Evolutionary conservation across 2,888 invertebrate genomes (phyloP), one percentile per base, ranked within the genome.

Genomic region (Apotomis capreana): DNA sequence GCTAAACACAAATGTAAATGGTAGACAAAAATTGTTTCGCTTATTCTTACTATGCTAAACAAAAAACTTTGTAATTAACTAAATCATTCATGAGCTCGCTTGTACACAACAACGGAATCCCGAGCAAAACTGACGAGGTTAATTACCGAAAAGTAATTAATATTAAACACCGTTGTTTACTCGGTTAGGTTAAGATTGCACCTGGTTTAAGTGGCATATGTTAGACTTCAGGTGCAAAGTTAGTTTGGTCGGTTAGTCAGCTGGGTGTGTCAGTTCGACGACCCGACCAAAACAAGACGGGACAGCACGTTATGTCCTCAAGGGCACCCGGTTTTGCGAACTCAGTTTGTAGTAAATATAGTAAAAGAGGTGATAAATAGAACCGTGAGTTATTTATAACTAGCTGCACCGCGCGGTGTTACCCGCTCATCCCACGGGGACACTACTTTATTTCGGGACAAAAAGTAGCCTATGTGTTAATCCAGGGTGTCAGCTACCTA

Each of bases 301-400:
- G 4, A 36, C 46, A 46, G 44, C 40, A 44, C 44, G 40, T 40
- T 37, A 15, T 5, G 26, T 64, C 40, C 15, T 57, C 65, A 65
- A 65, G 65, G 65, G 65, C 65, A n/a, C 3, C 65, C 55, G 57
- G 65, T 65, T n/a, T 46, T 3, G 26, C 55, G n/a, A 57, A 46
- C 4, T 9, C 37, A 37, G 64, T 55, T 54, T 55, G 10, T 44
- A 55, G 4, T 49, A 49, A 49, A 8, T 4, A 49, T 49, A 49
- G 9, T 49, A 55, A 40, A 40, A 40, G 40, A 5, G 26, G 26
- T 26, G 26, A 26, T 26, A 40, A 6, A 40, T 6, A 40, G 0
- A 40, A 40, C 40, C 6, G 40, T 40, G 5, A 6, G 5, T 40
- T 40, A 6, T 6, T 40, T 40, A 5, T 40, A 40, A 40, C 44